Base-by-base conservation (phyloP, 1,140 invertebrate genomes). In the Panagrolaimus sp. region DNA sequence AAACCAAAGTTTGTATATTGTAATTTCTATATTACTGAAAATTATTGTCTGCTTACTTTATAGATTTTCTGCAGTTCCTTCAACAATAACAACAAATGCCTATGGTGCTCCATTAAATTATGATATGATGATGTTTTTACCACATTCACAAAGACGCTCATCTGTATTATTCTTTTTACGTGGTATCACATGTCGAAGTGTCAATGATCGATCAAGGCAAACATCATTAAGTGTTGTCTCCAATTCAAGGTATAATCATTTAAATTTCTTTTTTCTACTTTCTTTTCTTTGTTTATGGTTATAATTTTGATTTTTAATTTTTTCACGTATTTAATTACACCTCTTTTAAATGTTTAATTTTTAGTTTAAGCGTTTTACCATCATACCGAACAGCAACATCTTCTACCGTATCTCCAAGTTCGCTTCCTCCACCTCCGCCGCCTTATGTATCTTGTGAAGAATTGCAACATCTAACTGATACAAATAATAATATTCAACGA, bases 1-100 rank as follows among this genome's bases (percentile, higher is more conserved):
- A 70, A 70, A 46, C 69, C 69, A 57, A 70, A 70, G 68, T 70
- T 71, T 16, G 51, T 57, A 2, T n/a, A n/a, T n/a, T n/a, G n/a
- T 0, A 13, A 25, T 16, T 57, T 57, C 20, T 5, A 57, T 1
- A 57, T 57, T 20, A 57, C 20, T 27, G 11, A 25, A 25, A 57
- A n/a, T 20, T 8, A 57, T 5, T n/a, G 9, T 1, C 11, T 5
- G 5, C 25, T 27, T 68, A 13, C 11, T 14, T 63, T 70, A 14
- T 46, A 70, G 43, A 25, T 48, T 70, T 38, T 70, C 27, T 9
- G 25, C 57, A 23, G 14, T 27, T 27, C 51, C 67, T 31, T 44
- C 11, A n/a, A 53, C 57, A 23, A 20, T 47, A 45, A 16, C 13
- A 20, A 63, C 46, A 27, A 42, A 25, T 67, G 5, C 57, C 13